phyloP scores from a whole-genome alignment of 2,113 vertebrate species.

The Epinephelus moara region DNA sequence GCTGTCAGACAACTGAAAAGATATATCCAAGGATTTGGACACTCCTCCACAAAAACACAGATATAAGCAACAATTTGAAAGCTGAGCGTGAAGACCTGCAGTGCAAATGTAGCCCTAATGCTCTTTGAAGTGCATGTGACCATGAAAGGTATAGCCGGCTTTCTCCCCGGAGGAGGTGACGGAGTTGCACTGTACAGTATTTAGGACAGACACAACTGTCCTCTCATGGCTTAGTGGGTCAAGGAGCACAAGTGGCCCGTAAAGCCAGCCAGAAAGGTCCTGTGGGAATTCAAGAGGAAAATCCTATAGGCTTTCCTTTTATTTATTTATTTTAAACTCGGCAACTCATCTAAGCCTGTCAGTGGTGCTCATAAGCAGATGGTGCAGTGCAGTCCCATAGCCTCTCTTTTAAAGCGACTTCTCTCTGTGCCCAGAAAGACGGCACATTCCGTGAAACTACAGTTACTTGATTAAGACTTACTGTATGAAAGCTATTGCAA shows the following conservation, averaged over 20 bases:
- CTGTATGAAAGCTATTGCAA: slow-evolving; percentile 52
- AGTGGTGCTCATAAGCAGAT: slow-evolving; percentile 42
- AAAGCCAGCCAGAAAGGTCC: slow-evolving; percentile 29
- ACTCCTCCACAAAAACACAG: background rate
- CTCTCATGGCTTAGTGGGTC: slow-evolving; percentile 65
- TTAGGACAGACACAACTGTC: slow-evolving; percentile 61
- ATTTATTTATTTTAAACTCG: slow-evolving; percentile 1
- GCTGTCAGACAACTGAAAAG: background rate
- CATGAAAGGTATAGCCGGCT: slow-evolving; percentile 33
- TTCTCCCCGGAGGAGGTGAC: slow-evolving; percentile 18
- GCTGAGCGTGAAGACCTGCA: background rate
- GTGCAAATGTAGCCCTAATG: slow-evolving; percentile 7
- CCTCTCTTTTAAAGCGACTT: slow-evolving; percentile 27
- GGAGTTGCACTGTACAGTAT: slow-evolving; percentile 28
- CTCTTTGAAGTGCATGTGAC: slow-evolving; percentile 36
- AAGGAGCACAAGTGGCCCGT: slow-evolving; percentile 60
- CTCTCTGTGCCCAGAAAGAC: slow-evolving; percentile 15
- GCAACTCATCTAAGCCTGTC: slow-evolving; percentile 42
- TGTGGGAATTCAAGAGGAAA: slow-evolving; percentile 35
- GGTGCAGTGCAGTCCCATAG: slow-evolving; percentile 21
- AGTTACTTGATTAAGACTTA: slow-evolving; percentile 67
- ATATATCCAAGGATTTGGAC: background rate
- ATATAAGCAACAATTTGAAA: slow-evolving; percentile 1
- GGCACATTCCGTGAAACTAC: slow-evolving; percentile 13
- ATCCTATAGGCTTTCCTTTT: slow-evolving; percentile 29